phyloP scores from a whole-genome alignment of 2,113 vertebrate species.

The Glareola pratincola region DNA sequence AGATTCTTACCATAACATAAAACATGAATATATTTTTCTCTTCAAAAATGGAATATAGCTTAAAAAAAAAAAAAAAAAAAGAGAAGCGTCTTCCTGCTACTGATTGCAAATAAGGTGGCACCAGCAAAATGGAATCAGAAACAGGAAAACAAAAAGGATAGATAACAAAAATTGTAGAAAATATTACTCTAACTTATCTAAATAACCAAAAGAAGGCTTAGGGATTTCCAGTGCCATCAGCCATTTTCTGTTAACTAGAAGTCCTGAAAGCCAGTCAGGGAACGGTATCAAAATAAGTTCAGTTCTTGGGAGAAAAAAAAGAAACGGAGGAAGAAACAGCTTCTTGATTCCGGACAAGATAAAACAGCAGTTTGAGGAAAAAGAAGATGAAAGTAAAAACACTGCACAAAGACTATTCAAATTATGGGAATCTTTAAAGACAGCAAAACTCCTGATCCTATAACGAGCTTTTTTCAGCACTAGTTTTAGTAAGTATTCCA shows the following conservation, averaged over 20 bases:
- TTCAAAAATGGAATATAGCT: neutral
- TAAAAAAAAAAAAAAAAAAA: neutral
- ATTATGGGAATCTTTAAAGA: neutral
- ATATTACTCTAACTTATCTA: neutral
- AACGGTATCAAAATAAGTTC: neutral
- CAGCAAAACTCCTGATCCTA: neutral
- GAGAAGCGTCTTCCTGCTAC: neutral
- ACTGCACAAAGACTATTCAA: neutral
- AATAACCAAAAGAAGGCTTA: neutral
- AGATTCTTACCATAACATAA: neutral
- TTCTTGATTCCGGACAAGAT: conserved; percentile 3
- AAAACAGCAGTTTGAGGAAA: neutral
- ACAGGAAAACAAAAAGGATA: neutral
- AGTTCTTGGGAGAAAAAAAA: neutral
- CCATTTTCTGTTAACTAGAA: neutral
- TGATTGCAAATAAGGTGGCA: neutral
- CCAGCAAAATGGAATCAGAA: neutral
- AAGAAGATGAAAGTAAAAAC: neutral
- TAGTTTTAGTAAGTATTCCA: neutral
- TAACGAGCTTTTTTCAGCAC: neutral
- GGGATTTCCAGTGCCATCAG: neutral
- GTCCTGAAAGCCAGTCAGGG: neutral
- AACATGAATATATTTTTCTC: neutral
- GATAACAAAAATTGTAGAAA: neutral
- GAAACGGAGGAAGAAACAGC: neutral